These are phyloP conservation scores for Cheilosia vulpina DNA, from an alignment of 2,888 invertebrate species.

Conservation along the genomic window DNA sequence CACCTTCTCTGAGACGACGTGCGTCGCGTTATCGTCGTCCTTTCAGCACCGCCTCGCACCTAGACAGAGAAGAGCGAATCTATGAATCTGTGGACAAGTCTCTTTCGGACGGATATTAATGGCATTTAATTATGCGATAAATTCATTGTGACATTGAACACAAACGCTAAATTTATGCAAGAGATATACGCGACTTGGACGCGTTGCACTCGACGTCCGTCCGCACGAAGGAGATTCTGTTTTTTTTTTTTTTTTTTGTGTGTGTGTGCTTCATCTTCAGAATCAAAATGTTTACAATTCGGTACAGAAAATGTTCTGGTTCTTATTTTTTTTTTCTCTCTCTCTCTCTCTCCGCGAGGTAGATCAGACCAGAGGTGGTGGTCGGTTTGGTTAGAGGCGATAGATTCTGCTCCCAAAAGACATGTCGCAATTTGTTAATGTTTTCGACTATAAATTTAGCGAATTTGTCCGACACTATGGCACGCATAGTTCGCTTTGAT, in stretches of 20 bases:
- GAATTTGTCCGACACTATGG: constrained; percentile 74
- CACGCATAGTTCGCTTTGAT: constrained; percentile 75
- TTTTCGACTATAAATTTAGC: constrained; percentile 75
- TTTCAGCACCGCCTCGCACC: background rate
- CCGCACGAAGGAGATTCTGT: constrained; percentile 38
- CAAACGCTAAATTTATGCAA: constrained; percentile 73
- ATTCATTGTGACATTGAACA: constrained; percentile 76
- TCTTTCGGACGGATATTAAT: constrained; percentile 73
- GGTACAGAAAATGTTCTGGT: constrained; percentile 36
- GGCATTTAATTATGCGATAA: constrained; percentile 75
- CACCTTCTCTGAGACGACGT: constrained; percentile 2
- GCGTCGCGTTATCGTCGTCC: background rate
- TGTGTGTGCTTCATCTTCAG: background rate
- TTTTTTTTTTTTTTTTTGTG: background rate
- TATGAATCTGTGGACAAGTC: constrained; percentile 70
- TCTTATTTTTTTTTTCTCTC: background rate
- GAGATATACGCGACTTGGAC: constrained; percentile 58
- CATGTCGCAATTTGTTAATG: constrained; percentile 76
- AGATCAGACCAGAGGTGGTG: constrained; percentile 39
- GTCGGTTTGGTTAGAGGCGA: constrained; percentile 50
- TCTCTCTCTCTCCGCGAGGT: background rate
- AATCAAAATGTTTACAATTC: constrained; percentile 61
- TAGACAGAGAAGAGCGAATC: constrained; percentile 27
- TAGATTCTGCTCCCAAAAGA: constrained; percentile 75
- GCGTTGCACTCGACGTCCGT: constrained; percentile 12